These are phyloP conservation scores for Doris montereyensis DNA, from an alignment of 2,888 invertebrate genomes.

Conservation along the genomic window DNA sequence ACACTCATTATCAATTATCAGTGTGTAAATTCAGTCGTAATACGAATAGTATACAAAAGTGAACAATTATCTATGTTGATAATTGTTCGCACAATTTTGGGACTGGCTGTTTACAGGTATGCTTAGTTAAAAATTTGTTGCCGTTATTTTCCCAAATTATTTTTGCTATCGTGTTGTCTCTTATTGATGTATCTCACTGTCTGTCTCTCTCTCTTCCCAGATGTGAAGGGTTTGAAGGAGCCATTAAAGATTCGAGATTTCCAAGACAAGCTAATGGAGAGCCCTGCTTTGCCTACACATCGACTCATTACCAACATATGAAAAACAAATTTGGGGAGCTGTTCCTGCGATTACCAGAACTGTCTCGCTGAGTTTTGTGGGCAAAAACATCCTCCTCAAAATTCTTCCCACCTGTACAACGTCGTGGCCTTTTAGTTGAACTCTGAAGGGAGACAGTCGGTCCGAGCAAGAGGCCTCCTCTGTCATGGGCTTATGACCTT, in stretches of 20 bases:
- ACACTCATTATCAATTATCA: no score
- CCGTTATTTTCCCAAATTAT: no score
- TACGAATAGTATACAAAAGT: no score
- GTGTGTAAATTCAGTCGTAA: no score
- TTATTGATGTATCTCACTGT: no score
- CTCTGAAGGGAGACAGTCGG: constrained; percentile 76
- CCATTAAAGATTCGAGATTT: constrained; percentile 94
- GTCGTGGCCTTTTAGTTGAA: constrained; percentile 96
- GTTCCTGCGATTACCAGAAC: constrained; percentile 91
- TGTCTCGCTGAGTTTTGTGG: constrained; percentile 96
- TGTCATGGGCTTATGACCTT: no score
- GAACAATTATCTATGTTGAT: no score
- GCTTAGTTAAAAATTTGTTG: no score
- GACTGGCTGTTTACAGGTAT: no score
- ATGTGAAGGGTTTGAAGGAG: constrained; percentile 92
- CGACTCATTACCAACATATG: constrained; percentile 90
- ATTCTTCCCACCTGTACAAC: constrained; percentile 91
- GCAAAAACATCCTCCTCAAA: constrained; percentile 79
- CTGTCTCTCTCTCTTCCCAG: constrained; percentile 73
- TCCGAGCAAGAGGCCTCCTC: constrained; percentile 25
- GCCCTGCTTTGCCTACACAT: constrained; percentile 89
- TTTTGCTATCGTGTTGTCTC: no score
- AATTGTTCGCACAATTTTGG: no score
- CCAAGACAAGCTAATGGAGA: constrained; percentile 93
- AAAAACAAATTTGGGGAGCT: constrained; percentile 96